phyloP scores from a whole-genome alignment of 2,113 vertebrate species.

The Cnemophilus loriae region DNA sequence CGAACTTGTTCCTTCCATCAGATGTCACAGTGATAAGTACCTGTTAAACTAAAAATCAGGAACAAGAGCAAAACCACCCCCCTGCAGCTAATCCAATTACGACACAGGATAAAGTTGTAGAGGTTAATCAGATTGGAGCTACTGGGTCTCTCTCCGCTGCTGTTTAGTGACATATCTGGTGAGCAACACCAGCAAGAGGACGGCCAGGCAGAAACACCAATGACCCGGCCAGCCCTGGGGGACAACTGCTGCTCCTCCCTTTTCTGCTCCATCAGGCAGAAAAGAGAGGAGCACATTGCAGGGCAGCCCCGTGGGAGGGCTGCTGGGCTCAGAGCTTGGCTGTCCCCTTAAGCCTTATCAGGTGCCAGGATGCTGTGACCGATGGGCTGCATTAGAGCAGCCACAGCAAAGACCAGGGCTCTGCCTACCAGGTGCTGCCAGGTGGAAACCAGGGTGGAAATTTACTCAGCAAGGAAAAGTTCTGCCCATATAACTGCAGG shows the following conservation, averaged over 20 bases:
- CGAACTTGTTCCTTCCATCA: not conserved
- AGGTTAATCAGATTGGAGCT: constrained; percentile 51
- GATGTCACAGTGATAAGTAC: not conserved
- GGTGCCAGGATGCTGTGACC: not conserved
- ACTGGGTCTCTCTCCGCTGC: not conserved
- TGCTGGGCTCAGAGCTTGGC: not conserved
- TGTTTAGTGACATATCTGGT: constrained; percentile 5
- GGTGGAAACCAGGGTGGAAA: not conserved
- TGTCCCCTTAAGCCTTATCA: not conserved
- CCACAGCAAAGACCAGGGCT: not conserved
- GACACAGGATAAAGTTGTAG: constrained; percentile 6
- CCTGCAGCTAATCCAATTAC: constrained; percentile 45
- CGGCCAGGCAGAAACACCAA: not conserved
- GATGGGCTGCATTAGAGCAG: accelerated
- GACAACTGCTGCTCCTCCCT: not conserved
- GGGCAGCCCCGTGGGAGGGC: not conserved
- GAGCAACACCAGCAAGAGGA: not conserved
- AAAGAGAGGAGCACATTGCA: not conserved
- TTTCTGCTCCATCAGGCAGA: not conserved
- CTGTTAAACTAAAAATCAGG: not conserved
- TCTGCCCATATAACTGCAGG: not conserved
- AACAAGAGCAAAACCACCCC: not conserved
- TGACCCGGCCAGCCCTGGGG: not conserved
- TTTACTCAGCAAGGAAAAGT: not conserved
- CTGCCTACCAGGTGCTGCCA: not conserved